Evolutionary conservation across 2,113 vertebrate genomes (phyloP), one percentile per base, ranked within the genome.

Genomic region (Bubo blakistoni): DNA sequence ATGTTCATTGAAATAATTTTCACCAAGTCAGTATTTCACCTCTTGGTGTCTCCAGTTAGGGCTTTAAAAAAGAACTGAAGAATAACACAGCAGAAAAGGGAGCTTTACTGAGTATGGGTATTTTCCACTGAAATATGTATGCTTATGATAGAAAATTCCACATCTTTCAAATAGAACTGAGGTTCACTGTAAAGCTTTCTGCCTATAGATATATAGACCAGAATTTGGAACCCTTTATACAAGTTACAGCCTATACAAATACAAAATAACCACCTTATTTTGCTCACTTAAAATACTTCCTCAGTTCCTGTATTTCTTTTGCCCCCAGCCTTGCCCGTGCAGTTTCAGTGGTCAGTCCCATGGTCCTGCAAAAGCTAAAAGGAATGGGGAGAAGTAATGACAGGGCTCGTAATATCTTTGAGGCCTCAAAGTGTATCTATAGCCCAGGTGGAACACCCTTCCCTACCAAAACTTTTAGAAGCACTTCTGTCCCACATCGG

Each of bases 241-340:
- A 66, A 83, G 8, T 8, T 69, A 27, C 13, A 54, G 40, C 32
- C 27, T 57, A 18, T 38, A 49, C 22, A 86, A 86, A 58, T 80
- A 29, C 16, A 65, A 86, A 24, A 70, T 38, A 54, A 65, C 36
- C 25, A 51, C 15, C 7, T 51, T 65, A 55, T 63, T 72, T 81
- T 82, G 5, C 40, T 85, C 38, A 47, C 5, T 18, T 46, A 67
- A 79, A 34, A 40, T 46, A 30, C 2, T 63, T 91, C 20, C 38
- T 74, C 4, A 1, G 26, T 92, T 67, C 25, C 10, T 65, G 1
- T 25, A 19, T 36, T 55, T 81, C 32, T 22, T 90, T 77, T 91
- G 4, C 5, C 14, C 18, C 3, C 4, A 54, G 14, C 22, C 47
- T 59, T 1, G 1, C 32, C 47, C 32, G 2, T 69, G 52, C 6